Percentiles rank a stretch among this genome's conserved stretches.
These are phyloP conservation scores for Pelosia muscerda DNA, from an alignment of 2,888 invertebrate genomes.

Conservation along the genomic window DNA sequence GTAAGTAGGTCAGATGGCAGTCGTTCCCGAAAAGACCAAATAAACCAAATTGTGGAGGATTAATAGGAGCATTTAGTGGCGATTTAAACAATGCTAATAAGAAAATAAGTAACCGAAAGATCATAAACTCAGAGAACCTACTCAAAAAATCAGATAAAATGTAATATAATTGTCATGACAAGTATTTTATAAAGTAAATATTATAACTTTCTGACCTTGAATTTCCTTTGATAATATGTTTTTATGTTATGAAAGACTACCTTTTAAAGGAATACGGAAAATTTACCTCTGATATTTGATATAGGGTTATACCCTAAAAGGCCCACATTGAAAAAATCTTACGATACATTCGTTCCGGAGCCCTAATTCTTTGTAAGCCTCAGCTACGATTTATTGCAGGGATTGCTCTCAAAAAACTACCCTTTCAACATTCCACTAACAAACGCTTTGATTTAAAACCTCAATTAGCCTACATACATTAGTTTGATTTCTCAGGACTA, in stretches of 20 bases:
- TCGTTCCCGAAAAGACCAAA: background rate
- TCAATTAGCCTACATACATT: no score
- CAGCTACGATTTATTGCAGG: slow-evolving; percentile 45
- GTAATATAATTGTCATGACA: background rate
- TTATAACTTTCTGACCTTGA: slow-evolving; percentile 2
- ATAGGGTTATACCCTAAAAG: slow-evolving; percentile 32
- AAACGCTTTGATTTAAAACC: background rate
- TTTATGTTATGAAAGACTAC: slow-evolving; percentile 22
- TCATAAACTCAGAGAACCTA: no score
- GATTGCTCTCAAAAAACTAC: slow-evolving; percentile 38
- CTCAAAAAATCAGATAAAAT: background rate
- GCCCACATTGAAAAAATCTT: slow-evolving; percentile 30
- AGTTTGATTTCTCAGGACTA: background rate
- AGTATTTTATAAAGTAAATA: background rate
- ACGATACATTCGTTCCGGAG: slow-evolving; percentile 28
- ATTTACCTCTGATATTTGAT: slow-evolving; percentile 34
- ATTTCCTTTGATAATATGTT: slow-evolving; percentile 19
- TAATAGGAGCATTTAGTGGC: no score
- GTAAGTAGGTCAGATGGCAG: background rate
- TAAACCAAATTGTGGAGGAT: background rate
- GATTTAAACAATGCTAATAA: background rate
- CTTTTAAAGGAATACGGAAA: slow-evolving; percentile 22
- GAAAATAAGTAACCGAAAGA: background rate
- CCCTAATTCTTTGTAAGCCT: slow-evolving; percentile 47
- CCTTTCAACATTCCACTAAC: slow-evolving; percentile 38